Evolutionary conservation across 2,113 vertebrate genomes (phyloP).

Genomic region (Gasterosteus aculeatus): DNA sequence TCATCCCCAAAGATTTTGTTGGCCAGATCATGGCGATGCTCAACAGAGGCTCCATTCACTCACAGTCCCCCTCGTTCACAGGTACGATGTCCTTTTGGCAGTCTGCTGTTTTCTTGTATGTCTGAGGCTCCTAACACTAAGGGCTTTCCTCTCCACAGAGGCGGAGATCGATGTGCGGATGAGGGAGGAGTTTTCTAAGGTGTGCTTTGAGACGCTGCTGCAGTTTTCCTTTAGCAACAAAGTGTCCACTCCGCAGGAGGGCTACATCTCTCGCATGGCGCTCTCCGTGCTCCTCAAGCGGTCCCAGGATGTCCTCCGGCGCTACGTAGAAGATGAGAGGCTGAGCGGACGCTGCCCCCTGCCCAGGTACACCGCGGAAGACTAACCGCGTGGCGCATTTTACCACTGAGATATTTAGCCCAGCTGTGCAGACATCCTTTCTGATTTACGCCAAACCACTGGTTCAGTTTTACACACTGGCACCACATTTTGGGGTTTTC

Average conservation of each 20-base stretch:
- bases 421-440: constrained; percentile 1
- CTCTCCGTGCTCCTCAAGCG: constrained; percentile 95
- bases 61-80: constrained; percentile 98
- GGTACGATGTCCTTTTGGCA: constrained; percentile 77
- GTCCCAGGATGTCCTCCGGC: constrained; percentile 93
- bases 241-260: constrained; percentile 96
- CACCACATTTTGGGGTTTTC: neutral
- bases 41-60: constrained; percentile 98
- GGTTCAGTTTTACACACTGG: neutral
- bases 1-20: constrained; percentile 99
- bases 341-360: constrained; percentile 97
- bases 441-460: constrained; percentile 10
- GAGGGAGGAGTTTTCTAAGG: constrained; percentile 98
- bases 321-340: constrained; percentile 96
- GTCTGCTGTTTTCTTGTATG: neutral
- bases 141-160: constrained; percentile 80
- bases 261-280: constrained; percentile 98
- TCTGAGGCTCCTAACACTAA: neutral
- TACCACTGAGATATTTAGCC: neutral
- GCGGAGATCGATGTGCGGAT: constrained; percentile 97
- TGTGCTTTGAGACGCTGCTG: constrained; percentile 97
- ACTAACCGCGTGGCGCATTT: neutral
- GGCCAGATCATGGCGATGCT: constrained; percentile 99
- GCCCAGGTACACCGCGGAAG: constrained; percentile 84
- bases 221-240: constrained; percentile 99